These are phyloP conservation scores for Loxodonta africana DNA, from an alignment of 2,113 vertebrate species.

Conservation along the genomic window DNA sequence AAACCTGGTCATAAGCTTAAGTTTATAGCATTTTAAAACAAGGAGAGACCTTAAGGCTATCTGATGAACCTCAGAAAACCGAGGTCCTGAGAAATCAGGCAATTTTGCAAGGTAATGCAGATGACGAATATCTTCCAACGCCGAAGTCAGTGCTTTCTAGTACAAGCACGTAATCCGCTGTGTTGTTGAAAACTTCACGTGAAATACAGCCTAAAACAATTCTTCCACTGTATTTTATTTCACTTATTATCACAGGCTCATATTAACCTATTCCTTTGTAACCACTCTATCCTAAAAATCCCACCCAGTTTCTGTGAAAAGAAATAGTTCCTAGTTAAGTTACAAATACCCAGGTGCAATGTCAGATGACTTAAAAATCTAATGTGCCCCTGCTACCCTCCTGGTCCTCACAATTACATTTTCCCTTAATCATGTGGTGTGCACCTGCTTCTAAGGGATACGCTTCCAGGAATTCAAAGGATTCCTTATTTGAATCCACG, in stretches of 20 bases:
- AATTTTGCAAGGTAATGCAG: background rate
- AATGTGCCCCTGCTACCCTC: background rate
- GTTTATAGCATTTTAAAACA: background rate
- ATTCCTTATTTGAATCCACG: constrained; percentile 64
- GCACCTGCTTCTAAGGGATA: constrained; percentile 64
- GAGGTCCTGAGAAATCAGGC: constrained; percentile 1
- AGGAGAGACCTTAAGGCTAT: background rate
- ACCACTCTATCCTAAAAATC: constrained; percentile 17
- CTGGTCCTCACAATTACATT: constrained; percentile 37
- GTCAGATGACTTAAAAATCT: constrained; percentile 64
- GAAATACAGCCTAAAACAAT: background rate
- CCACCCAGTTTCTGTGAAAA: constrained; percentile 19
- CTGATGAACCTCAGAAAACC: background rate
- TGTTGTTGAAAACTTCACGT: background rate
- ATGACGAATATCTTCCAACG: background rate
- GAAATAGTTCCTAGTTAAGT: constrained; percentile 47
- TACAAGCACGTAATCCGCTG: background rate
- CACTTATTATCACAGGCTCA: background rate
- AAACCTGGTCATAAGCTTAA: background rate
- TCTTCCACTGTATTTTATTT: constrained; percentile 45
- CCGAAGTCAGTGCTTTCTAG: background rate
- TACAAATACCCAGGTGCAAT: constrained; percentile 61
- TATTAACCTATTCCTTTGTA: constrained; percentile 10
- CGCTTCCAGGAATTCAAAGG: constrained; percentile 30
- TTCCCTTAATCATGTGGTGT: constrained; percentile 35